Evolutionary conservation across 2,888 invertebrate species (phyloP), one percentile per base, ranked within the genome.

Genomic region (Neria commutata): DNA sequence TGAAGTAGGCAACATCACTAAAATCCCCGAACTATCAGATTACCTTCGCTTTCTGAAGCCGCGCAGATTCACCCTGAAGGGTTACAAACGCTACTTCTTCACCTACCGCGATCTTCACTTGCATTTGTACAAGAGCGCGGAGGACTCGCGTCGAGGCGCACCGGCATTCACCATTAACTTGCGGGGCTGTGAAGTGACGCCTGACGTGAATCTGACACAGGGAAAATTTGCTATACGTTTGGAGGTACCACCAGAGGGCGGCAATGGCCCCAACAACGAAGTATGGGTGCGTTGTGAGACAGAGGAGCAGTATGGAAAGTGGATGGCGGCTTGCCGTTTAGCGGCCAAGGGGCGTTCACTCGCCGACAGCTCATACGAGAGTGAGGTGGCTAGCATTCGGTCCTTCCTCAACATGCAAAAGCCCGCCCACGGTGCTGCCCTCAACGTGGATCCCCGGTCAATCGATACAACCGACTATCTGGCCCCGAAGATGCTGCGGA

Each of bases 251-350:
- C 89, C 92, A 54, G 88, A 92, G 54, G 96, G 95, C 68, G 94
- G 95, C 64, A 96, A 97, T 91, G 90, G 92, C 42, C 97, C 99
- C 78, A 97, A 99, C 91, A 90, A 91, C 62, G 99, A 99, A 83
- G 92, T 97, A 86, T 94, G 94, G 88, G 89, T 99, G 68, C 88
- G 96, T 77, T 98, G 98, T 80, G 95, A 97, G 72, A 89, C 90
- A 70, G 94, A 98, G 83, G 91, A 94, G 49, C 95, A 98, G 78
- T 99, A 98, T 83, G 95, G 98, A 11, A 91, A 92, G 77, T 99
- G 99, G 99, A 95, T 99, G 90, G 96, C 98, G 0, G 99, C 98
- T 1, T 96, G 95, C 77, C 89, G 94, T 55, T 84, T 99, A 63
- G 99, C 98, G 0, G 88, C 97, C 2, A 96, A 96, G 82, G 98